Conservation (phyloP, 1,140 invertebrate genomes). For the Drosophila sp. region DNA sequence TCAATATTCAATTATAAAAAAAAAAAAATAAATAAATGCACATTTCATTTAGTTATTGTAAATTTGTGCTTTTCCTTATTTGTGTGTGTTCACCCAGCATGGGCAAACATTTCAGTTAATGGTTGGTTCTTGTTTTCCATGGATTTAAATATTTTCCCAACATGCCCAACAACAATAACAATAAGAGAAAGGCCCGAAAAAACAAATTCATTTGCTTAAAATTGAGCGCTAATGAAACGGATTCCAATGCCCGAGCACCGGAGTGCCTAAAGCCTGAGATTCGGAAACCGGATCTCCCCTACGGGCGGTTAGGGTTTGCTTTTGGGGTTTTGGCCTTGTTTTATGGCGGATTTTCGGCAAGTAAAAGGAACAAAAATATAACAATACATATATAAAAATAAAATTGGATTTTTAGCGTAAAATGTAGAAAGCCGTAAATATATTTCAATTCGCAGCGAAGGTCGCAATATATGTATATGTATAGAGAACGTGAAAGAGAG, state of each 20-base stretch:
- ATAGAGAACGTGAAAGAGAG: too few species aligned
- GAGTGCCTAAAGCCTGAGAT: conserved; percentile 3
- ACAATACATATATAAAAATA: conserved; percentile 64
- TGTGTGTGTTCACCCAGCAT: too few species aligned
- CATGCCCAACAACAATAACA: conserved; percentile 49
- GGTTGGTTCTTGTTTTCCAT: background rate
- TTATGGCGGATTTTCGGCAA: conserved; percentile 72
- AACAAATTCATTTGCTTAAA: conserved; percentile 47
- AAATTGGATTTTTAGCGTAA: conserved; percentile 78
- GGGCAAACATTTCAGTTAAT: conserved; percentile 1
- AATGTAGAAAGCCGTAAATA: conserved; percentile 78
- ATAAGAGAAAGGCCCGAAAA: conserved; percentile 25
- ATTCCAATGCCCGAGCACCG: conserved; percentile 8
- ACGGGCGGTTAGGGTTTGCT: background rate
- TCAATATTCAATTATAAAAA: too few species aligned
- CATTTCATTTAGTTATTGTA: too few species aligned
- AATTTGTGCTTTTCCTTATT: too few species aligned
- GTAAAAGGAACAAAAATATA: background rate
- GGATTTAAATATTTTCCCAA: conserved; percentile 32
- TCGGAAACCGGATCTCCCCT: conserved; percentile 23
- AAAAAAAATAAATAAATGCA: too few species aligned
- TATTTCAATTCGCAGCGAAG: conserved; percentile 71
- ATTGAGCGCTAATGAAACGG: conserved; percentile 62
- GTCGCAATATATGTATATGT: background rate
- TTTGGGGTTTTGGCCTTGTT: conserved; percentile 34